Evolutionary conservation across 1,140 invertebrate species (phyloP).

Genomic region (Tetramorium parvispinum): DNA sequence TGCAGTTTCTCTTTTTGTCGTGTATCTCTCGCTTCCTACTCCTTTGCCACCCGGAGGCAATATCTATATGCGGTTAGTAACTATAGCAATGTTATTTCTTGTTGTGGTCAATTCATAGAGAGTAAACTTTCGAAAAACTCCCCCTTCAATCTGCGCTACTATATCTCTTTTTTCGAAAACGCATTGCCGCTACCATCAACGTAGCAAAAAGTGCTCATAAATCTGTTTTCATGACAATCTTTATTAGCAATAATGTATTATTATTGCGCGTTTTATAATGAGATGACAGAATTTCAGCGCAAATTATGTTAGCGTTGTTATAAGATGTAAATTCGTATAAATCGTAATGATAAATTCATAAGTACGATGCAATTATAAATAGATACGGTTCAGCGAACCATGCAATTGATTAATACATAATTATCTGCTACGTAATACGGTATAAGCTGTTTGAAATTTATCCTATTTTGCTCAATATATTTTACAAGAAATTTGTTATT

Average conservation of each 20-base stretch:
- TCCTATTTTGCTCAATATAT: not conserved
- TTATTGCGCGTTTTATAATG: not conserved
- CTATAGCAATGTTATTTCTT: conserved; percentile 23
- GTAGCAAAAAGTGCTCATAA: not conserved
- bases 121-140: not conserved
- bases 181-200: not conserved
- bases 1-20: conserved; percentile 8
- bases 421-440: conserved; percentile 16
- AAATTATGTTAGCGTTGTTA: not conserved
- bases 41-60: not conserved
- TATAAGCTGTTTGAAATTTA: conserved; percentile 43
- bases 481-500: conserved; percentile 6
- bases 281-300: not conserved
- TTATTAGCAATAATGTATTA: not conserved
- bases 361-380: conserved; percentile 44
- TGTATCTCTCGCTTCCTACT: not conserved
- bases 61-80: conserved; percentile 12
- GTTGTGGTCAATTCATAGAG: not conserved
- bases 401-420: conserved; percentile 48
- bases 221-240: not conserved
- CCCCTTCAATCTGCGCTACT: not conserved
- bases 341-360: conserved; percentile 56
- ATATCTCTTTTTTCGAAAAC: not conserved
- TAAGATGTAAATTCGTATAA: conserved; percentile 42
- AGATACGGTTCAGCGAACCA: conserved; percentile 4